phyloP scores from a whole-genome alignment of 2,888 invertebrate genomes.

The Drosophila falleni region DNA sequence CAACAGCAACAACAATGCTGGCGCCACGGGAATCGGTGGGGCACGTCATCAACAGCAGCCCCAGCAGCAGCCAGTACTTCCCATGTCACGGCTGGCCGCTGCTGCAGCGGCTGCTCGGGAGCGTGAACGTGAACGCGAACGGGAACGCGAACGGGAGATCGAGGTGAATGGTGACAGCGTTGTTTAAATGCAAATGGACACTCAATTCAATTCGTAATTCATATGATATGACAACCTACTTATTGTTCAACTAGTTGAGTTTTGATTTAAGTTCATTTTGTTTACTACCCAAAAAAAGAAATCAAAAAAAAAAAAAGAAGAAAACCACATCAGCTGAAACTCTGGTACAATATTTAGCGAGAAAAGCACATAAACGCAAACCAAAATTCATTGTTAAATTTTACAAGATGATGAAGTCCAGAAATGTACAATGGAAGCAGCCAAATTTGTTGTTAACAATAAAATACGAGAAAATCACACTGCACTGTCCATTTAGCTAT shows the following conservation, averaged over 20 bases:
- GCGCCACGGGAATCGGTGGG: conserved; percentile 33
- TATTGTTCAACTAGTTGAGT: conserved; percentile 58
- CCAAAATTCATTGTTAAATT: conserved; percentile 65
- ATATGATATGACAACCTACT: conserved; percentile 26
- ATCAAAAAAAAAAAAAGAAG: conserved; percentile 10
- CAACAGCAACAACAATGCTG: conserved; percentile 59
- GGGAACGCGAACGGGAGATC: conserved; percentile 34
- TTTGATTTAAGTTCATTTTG: conserved; percentile 55
- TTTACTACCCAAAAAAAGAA: conserved; percentile 29
- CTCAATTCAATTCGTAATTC: conserved; percentile 29
- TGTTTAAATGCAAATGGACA: conserved; percentile 51
- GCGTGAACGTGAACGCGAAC: conserved; percentile 40
- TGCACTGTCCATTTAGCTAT: conserved; percentile 50
- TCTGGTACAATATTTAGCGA: conserved; percentile 10
- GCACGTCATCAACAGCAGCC: conserved; percentile 44
- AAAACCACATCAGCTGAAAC: conserved; percentile 9
- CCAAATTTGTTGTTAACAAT: conserved; percentile 55
- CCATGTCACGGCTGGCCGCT: conserved; percentile 33
- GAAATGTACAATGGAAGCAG: conserved; percentile 30
- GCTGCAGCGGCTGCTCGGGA: conserved; percentile 42
- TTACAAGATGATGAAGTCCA: conserved; percentile 26
- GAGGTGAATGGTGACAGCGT: conserved; percentile 64
- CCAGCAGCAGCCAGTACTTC: conserved; percentile 43
- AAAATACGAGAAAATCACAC: conserved; percentile 29
- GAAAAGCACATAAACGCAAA: conserved; percentile 13